These are phyloP conservation scores for Zaprionus davidi DNA, from an alignment of 1,140 invertebrate genomes.

Conservation along the genomic window DNA sequence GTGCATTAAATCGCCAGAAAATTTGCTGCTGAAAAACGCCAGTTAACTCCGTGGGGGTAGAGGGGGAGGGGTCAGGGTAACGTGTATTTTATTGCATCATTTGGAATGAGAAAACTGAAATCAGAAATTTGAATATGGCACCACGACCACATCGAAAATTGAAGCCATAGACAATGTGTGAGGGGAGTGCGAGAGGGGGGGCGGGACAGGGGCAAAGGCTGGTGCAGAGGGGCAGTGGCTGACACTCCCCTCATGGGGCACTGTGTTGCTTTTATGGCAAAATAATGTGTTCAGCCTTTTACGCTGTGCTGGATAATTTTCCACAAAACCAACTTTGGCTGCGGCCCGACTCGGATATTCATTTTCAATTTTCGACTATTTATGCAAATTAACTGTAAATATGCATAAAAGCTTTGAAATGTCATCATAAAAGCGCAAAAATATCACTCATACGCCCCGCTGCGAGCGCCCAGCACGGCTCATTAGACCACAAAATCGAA, in stretches of 20 bases:
- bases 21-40: conserved; percentile 29
- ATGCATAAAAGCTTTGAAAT: conserved; percentile 76
- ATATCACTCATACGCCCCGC: conserved; percentile 78
- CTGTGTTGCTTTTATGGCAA: conserved; percentile 54
- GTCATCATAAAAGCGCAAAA: conserved; percentile 75
- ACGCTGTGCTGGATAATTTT: conserved; percentile 62
- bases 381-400: conserved; percentile 73
- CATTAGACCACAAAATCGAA: conserved; percentile 61
- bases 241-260: conserved; percentile 38
- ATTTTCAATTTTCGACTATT: conserved; percentile 81
- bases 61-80: conserved; percentile 7
- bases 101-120: conserved; percentile 47
- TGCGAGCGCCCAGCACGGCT: conserved; percentile 60
- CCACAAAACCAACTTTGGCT: conserved; percentile 18
- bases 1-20: conserved; percentile 55
- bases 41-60: not conserved
- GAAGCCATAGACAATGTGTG: conserved; percentile 43
- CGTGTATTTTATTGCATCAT: conserved; percentile 69
- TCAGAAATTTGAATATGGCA: conserved; percentile 57
- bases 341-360: conserved; percentile 53
- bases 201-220: not conserved
- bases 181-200: not conserved
- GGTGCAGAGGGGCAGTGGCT: not conserved
- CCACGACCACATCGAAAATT: conserved; percentile 33
- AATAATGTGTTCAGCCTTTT: conserved; percentile 71